These are phyloP conservation scores for Andrena minutula DNA, from an alignment of 2,888 invertebrate species.

Conservation along the genomic window DNA sequence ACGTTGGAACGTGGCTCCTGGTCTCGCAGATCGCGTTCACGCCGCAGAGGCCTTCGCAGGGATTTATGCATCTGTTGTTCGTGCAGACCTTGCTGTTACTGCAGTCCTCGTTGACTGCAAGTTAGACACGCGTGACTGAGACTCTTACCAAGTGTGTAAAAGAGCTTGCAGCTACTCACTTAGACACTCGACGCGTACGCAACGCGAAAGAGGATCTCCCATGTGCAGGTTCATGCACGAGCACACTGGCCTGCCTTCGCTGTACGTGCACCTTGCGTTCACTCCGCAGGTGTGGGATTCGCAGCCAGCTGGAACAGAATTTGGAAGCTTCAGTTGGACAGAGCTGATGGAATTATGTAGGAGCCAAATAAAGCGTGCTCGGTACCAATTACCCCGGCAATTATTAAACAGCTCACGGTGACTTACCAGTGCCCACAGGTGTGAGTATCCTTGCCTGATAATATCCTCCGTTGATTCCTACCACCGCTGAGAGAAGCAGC, in stretches of 20 bases:
- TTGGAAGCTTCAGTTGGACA: no score
- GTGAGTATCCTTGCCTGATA: constrained; percentile 66
- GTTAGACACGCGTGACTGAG: constrained; percentile 13
- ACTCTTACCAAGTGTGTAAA: not conserved
- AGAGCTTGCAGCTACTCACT: constrained; percentile 85
- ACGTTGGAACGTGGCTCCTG: constrained; percentile 91
- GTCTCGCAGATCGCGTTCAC: constrained; percentile 92
- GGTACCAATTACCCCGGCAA: no score
- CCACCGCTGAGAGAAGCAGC: constrained; percentile 62
- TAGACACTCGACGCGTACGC: constrained; percentile 91
- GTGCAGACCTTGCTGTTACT: constrained; percentile 90
- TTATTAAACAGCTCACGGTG: no score
- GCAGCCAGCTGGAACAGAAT: constrained; percentile 68
- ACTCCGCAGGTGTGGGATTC: constrained; percentile 82
- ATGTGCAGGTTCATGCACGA: constrained; percentile 92
- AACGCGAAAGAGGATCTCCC: constrained; percentile 91
- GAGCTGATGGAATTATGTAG: no score
- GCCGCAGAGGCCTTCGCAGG: constrained; percentile 91
- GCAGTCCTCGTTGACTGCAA: constrained; percentile 91
- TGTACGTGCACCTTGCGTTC: constrained; percentile 84
- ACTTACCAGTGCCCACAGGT: constrained; percentile 69
- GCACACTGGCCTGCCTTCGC: constrained; percentile 91
- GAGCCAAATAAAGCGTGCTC: no score
- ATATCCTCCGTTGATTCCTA: constrained; percentile 65
- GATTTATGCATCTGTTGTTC: constrained; percentile 92